Evolutionary conservation across 2,888 invertebrate species (phyloP).

Genomic region (Microchrysa polita): DNA sequence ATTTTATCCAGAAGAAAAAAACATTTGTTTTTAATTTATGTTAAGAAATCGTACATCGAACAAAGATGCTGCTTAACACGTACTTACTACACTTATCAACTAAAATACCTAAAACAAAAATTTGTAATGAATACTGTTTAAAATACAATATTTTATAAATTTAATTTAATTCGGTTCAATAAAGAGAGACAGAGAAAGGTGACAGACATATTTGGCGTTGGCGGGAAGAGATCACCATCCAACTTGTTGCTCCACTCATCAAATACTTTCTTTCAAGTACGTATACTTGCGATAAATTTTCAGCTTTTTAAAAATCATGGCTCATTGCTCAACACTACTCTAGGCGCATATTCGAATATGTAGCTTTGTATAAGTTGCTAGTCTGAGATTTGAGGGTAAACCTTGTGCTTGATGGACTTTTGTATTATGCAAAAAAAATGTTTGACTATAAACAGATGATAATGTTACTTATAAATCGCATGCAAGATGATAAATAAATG

Average conservation of each 20-base stretch:
- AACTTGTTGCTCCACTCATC: conserved; percentile 9
- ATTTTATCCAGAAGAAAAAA: not conserved
- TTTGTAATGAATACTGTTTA: conserved; percentile 37
- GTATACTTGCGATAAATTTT: not conserved
- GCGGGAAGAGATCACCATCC: conserved; percentile 26
- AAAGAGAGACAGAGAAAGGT: conserved; percentile 18
- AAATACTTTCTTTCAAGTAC: not conserved
- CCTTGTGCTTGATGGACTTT: too few relatives aligned
- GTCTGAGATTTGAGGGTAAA: too few relatives aligned
- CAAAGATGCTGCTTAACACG: conserved; percentile 5
- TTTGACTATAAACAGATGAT: too few relatives aligned
- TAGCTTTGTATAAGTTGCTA: too few relatives aligned
- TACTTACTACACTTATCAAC: not conserved
- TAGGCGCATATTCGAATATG: too few relatives aligned
- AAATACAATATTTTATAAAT: conserved; percentile 34
- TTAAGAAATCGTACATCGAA: conserved; percentile 6
- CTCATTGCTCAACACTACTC: too few relatives aligned
- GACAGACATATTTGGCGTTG: too few relatives aligned
- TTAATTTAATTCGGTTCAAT: not conserved
- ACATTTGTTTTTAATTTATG: not conserved
- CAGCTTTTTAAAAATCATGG: too few relatives aligned
- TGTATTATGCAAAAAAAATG: too few relatives aligned
- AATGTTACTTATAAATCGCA: too few relatives aligned
- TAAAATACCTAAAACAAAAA: conserved; percentile 16
- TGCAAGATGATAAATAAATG: too few relatives aligned